A percentile compares a stretch with the other conserved stretches of the same genome.
phyloP scores from a whole-genome alignment of 1,140 invertebrate genomes.

The Papilio helenus region DNA sequence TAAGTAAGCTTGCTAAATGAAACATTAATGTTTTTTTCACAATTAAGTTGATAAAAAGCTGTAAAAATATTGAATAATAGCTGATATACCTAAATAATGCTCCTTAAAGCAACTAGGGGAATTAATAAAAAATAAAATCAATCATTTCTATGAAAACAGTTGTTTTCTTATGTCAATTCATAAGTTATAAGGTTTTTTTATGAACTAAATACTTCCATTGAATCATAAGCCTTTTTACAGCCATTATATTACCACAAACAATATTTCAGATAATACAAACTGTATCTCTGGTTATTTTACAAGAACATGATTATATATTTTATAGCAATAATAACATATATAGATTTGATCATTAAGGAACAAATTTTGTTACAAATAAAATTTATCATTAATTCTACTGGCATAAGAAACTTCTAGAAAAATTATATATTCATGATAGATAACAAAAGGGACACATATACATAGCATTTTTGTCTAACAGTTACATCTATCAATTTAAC shows the following conservation, averaged over 20 bases:
- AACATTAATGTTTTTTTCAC: too few relatives aligned
- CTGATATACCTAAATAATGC: background rate
- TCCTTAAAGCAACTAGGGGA: too few relatives aligned
- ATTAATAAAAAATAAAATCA: too few relatives aligned
- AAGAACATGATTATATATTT: background rate
- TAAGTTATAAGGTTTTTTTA: background rate
- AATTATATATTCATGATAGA: background rate
- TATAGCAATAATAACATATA: background rate
- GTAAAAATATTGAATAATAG: too few relatives aligned
- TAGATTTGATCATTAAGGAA: slow-evolving; percentile 12
- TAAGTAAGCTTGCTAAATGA: too few relatives aligned
- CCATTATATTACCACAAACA: background rate
- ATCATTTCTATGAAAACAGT: too few relatives aligned
- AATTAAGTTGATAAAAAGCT: too few relatives aligned
- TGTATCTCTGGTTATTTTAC: background rate
- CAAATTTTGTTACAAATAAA: slow-evolving; percentile 10
- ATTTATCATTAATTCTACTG: background rate
- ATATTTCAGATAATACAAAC: background rate
- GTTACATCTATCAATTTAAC: slow-evolving; percentile 25
- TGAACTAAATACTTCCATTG: background rate
- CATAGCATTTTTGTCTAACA: slow-evolving; percentile 5
- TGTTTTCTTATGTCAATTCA: too few relatives aligned
- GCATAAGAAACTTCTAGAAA: slow-evolving; percentile 6
- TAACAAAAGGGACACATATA: background rate
- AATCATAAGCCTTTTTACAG: background rate